Evolutionary conservation across 2,797 vertebrate genomes (phyloP).

Genomic region (Rhinella marina): DNA sequence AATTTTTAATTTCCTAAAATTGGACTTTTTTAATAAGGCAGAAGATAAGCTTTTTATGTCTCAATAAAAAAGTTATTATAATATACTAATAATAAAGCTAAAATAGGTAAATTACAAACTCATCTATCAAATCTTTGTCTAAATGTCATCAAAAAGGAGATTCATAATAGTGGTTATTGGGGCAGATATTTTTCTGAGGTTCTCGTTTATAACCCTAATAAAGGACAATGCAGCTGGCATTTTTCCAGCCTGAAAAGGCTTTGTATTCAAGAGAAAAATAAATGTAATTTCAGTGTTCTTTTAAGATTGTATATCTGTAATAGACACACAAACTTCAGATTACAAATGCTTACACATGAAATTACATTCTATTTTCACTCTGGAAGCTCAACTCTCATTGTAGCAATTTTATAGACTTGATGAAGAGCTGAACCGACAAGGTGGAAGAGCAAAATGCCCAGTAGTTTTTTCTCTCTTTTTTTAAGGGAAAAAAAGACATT

Average conservation of each 20-base stretch:
- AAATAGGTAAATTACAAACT: neutral
- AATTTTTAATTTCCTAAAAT: no score
- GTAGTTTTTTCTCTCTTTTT: slow-evolving; percentile 57
- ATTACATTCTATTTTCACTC: slow-evolving; percentile 51
- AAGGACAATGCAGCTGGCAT: neutral
- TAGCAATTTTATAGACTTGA: slow-evolving; percentile 64
- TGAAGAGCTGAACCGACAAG: slow-evolving; percentile 70
- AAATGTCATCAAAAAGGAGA: neutral
- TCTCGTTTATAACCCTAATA: neutral
- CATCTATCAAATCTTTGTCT: neutral
- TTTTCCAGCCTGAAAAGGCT: neutral
- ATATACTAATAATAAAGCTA: neutral
- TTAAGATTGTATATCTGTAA: neutral
- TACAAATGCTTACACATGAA: neutral
- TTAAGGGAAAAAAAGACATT: slow-evolving; percentile 64
- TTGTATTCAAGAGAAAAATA: neutral
- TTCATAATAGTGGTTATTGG: neutral
- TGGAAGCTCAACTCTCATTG: slow-evolving; percentile 64
- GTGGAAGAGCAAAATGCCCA: slow-evolving; percentile 68
- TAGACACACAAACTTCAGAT: neutral
- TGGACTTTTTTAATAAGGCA: no score
- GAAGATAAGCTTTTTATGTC: neutral
- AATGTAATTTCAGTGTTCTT: neutral
- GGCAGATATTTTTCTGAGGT: neutral
- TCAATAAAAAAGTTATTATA: neutral